Conservation (phyloP, 2,888 invertebrate species). For the Gibbula magus region DNA sequence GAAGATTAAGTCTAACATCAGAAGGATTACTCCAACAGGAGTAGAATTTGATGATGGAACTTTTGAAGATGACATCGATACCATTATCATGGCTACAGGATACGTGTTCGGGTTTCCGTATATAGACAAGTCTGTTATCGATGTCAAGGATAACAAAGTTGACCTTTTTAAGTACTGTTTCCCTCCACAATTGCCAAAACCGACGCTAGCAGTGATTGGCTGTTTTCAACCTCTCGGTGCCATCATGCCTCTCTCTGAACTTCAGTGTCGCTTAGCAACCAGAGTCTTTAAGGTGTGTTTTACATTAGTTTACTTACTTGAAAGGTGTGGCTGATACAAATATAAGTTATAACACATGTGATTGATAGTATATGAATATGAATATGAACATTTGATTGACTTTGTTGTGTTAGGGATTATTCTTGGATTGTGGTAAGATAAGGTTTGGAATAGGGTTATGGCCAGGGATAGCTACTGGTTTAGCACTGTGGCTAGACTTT, state of each 20-base stretch:
- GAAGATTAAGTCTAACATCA: conserved; percentile 68
- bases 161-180: conserved; percentile 75
- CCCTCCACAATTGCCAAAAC: conserved; percentile 69
- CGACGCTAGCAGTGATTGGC: conserved; percentile 76
- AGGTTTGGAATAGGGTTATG: too few relatives aligned
- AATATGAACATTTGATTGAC: too few relatives aligned
- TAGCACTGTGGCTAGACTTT: too few relatives aligned
- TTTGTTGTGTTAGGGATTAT: too few relatives aligned
- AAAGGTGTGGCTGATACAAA: too few relatives aligned
- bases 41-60: conserved; percentile 70
- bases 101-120: conserved; percentile 76
- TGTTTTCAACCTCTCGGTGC: conserved; percentile 76
- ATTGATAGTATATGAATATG: too few relatives aligned
- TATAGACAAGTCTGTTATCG: conserved; percentile 66
- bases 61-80: conserved; percentile 68
- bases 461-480: too few relatives aligned
- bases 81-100: conserved; percentile 72
- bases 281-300: conserved; percentile 69
- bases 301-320: too few relatives aligned
- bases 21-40: conserved; percentile 60
- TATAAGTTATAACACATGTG: too few relatives aligned
- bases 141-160: conserved; percentile 67
- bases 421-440: too few relatives aligned
- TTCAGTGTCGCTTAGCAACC: conserved; percentile 76
- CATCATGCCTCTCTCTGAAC: conserved; percentile 76